Evolutionary conservation across 2,797 vertebrate genomes (phyloP).

Genomic region (Tauraco hartlaubi): DNA sequence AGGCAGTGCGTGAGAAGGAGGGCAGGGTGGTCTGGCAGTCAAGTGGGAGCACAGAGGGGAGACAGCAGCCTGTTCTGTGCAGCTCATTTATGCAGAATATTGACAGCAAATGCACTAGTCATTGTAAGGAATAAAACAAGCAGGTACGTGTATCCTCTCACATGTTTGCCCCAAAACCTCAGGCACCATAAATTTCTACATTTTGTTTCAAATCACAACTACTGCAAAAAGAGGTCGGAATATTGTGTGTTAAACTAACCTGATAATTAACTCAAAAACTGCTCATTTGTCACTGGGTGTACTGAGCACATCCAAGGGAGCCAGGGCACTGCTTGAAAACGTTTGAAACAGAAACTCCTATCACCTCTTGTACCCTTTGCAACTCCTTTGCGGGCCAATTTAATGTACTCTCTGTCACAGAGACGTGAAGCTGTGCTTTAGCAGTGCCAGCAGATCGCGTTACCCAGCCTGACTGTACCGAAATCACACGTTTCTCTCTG

Average conservation of each 20-base stretch:
- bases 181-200: neutral
- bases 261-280: constrained; percentile 22
- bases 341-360: constrained; percentile 21
- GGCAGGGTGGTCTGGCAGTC: neutral
- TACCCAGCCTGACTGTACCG: constrained; percentile 56
- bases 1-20: neutral
- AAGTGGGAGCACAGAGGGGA: neutral
- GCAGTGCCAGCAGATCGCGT: constrained; percentile 34
- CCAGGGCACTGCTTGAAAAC: neutral
- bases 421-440: constrained; percentile 52
- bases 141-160: neutral
- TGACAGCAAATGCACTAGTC: neutral
- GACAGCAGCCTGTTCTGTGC: neutral
- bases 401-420: constrained; percentile 31
- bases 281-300: constrained; percentile 11
- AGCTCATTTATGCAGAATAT: neutral
- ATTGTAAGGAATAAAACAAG: neutral
- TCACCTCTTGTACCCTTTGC: neutral
- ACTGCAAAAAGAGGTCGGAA: constrained; percentile 9
- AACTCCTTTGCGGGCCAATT: neutral
- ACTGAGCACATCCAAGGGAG: neutral
- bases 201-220: constrained; percentile 47
- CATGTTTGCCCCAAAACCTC: neutral
- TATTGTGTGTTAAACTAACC: constrained; percentile 41
- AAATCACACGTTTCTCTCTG: constrained; percentile 70